Percentiles rank a stretch among this genome's conserved stretches.
phyloP scores from a whole-genome alignment of 2,113 vertebrate genomes.

The Spheniscus mendiculus region DNA sequence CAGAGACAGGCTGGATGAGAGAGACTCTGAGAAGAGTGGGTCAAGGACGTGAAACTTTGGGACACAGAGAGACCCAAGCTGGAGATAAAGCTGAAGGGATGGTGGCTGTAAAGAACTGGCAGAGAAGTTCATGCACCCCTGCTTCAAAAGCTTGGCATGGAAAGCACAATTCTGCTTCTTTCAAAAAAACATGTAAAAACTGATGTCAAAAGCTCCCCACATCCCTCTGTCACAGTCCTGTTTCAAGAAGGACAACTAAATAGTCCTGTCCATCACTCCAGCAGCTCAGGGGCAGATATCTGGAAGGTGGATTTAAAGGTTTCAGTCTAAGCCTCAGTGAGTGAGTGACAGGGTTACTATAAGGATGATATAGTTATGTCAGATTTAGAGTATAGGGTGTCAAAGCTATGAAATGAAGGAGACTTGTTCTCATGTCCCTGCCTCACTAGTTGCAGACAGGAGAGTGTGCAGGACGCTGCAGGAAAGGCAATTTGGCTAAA shows the following conservation, averaged over 20 bases:
- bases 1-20: neutral
- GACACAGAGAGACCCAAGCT: neutral
- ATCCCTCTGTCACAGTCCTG: neutral
- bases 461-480: neutral
- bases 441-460: neutral
- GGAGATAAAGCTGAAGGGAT: neutral
- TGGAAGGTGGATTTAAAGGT: conserved; percentile 31
- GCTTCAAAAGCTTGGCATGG: neutral
- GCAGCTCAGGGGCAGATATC: neutral
- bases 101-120: neutral
- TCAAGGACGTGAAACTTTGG: neutral
- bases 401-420: conserved; percentile 10
- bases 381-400: neutral
- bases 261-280: neutral
- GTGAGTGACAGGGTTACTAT: neutral
- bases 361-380: neutral
- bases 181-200: neutral
- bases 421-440: neutral
- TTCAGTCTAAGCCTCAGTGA: neutral
- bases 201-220: neutral
- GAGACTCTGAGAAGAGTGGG: neutral
- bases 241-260: neutral
- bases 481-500: neutral
- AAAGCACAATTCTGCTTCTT: neutral
- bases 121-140: neutral